These are phyloP conservation scores for Onthophagus sagittarius DNA, from an alignment of 2,888 invertebrate species.

Conservation along the genomic window DNA sequence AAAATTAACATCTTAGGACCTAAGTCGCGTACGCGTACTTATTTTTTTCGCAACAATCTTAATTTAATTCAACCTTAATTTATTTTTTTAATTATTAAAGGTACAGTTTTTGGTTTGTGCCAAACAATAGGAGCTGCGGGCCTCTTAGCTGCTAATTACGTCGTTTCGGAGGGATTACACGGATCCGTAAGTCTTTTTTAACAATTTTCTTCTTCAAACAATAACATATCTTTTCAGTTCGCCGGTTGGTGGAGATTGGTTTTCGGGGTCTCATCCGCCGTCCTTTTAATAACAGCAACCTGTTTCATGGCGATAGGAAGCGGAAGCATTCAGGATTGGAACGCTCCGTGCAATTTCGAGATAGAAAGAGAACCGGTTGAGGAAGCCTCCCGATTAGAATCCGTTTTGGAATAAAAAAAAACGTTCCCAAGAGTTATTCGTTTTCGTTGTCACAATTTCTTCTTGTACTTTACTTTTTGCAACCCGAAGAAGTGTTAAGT, in stretches of 20 bases:
- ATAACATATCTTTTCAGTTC: slow-evolving; percentile 44
- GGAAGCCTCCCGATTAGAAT: slow-evolving; percentile 44
- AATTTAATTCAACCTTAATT: no score
- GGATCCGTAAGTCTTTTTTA: slow-evolving; percentile 50
- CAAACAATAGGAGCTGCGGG: slow-evolving; percentile 58
- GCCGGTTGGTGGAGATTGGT: slow-evolving; percentile 58
- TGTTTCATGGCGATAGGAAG: slow-evolving; percentile 57
- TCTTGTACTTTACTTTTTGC: no score
- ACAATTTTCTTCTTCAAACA: not conserved
- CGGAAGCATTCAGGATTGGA: slow-evolving; percentile 59
- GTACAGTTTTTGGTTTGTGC: slow-evolving; percentile 51
- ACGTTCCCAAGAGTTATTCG: not conserved
- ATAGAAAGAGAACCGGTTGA: slow-evolving; percentile 42
- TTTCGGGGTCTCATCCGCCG: slow-evolving; percentile 56
- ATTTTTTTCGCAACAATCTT: no score
- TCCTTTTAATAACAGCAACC: slow-evolving; percentile 54
- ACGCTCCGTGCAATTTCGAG: slow-evolving; percentile 42
- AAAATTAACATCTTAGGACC: no score
- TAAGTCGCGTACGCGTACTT: no score
- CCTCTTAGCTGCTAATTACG: slow-evolving; percentile 55
- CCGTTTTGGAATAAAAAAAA: slow-evolving; percentile 41
- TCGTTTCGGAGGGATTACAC: slow-evolving; percentile 56
- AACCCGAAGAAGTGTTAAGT: not conserved
- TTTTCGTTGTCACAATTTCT: no score
- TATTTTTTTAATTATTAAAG: no score